These are phyloP conservation scores for Chrysaora quinquecirrha DNA, from an alignment of 30 jellyfish, hydroid and myxozoan genomes.

Conservation along the genomic window DNA sequence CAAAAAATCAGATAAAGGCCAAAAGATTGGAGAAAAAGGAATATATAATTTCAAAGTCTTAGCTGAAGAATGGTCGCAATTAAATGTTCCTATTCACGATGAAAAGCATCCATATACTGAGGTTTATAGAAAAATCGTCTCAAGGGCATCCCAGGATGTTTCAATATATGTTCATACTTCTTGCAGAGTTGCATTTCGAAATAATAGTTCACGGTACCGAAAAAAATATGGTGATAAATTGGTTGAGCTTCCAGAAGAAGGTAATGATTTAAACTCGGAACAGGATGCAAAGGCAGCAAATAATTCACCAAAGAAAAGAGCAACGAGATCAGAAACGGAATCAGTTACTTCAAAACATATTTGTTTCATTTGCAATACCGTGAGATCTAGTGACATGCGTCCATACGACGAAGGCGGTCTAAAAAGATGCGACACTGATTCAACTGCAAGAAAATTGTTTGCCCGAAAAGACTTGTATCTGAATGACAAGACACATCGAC, in stretches of 20 bases:
- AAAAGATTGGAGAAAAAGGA: constrained; percentile 9
- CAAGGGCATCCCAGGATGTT: background rate
- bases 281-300: background rate
- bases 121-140: background rate
- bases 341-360: background rate
- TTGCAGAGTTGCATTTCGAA: background rate
- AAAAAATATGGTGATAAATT: background rate
- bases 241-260: background rate
- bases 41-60: background rate
- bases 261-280: background rate
- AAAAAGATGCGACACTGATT: background rate
- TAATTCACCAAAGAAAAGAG: constrained; percentile 2
- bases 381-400: background rate
- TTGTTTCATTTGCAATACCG: constrained; percentile 16
- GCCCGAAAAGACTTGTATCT: constrained; percentile 5
- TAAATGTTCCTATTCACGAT: constrained; percentile 12
- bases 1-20: background rate
- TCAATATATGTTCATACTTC: background rate
- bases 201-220: background rate
- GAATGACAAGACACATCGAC: constrained; percentile 9
- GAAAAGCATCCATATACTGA: constrained; percentile 1
- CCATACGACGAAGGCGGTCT: constrained; percentile 31
- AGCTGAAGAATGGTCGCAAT: background rate
- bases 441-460: constrained; percentile 5
- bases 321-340: background rate